phyloP scores from a whole-genome alignment of 2,888 invertebrate genomes.

The Euplagia quadripunctaria region DNA sequence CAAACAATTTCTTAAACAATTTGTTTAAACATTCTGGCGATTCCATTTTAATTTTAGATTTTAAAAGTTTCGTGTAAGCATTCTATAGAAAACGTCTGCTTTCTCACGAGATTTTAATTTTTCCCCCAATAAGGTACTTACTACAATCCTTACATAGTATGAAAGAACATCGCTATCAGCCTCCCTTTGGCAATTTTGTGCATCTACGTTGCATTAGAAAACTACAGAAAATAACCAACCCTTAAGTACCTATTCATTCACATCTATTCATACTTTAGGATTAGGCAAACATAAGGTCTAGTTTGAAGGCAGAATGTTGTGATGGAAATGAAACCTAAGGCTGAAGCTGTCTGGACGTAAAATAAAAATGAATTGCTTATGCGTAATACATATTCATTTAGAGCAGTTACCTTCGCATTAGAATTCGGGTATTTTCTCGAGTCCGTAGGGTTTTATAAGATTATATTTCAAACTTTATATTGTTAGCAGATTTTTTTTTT shows the following conservation, averaged over 20 bases:
- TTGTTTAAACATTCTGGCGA: too few species aligned
- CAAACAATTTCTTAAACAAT: too few species aligned
- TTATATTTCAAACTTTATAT: not conserved
- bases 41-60: too few species aligned
- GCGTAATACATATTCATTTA: constrained; percentile 30
- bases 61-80: too few species aligned
- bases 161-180: too few species aligned
- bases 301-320: constrained; percentile 17
- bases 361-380: constrained; percentile 35
- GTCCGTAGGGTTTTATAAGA: constrained; percentile 16
- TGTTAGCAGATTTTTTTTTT: not conserved
- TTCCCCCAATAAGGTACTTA: too few species aligned
- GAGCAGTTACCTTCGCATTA: constrained; percentile 28
- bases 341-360: constrained; percentile 23
- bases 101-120: too few species aligned
- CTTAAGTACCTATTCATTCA: constrained; percentile 17
- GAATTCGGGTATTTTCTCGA: constrained; percentile 21
- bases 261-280: constrained; percentile 23
- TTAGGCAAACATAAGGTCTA: constrained; percentile 21
- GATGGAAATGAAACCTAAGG: constrained; percentile 26
- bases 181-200: not conserved
- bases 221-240: constrained; percentile 9
- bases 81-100: too few species aligned
- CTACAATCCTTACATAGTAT: too few species aligned
- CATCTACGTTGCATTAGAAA: not conserved